A percentile compares a stretch with the other conserved stretches of the same genome.
Evolutionary conservation across 2,113 vertebrate species (phyloP).

Genomic region (Balaeniceps rex): DNA sequence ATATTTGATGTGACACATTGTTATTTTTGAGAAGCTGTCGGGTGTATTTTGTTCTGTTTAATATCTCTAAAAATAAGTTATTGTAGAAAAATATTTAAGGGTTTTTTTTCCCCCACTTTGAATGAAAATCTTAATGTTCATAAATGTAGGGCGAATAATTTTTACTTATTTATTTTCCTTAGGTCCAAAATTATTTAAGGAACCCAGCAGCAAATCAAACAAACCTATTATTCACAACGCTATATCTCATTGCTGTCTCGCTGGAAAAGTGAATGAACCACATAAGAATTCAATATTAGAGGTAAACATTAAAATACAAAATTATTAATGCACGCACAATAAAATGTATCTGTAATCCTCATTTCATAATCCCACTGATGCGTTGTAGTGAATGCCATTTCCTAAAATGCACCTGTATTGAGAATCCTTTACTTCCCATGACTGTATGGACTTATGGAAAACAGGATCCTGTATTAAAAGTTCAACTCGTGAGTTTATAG

Average conservation of each 20-base stretch:
- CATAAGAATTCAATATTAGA: constrained; percentile 91
- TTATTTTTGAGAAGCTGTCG: background rate
- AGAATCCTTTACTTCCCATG: background rate
- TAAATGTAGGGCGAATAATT: background rate
- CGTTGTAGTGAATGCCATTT: background rate
- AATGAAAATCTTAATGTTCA: background rate
- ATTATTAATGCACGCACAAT: background rate
- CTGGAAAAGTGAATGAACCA: constrained; percentile 92
- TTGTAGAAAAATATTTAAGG: background rate
- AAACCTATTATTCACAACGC: constrained; percentile 95
- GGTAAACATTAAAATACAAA: constrained; percentile 64
- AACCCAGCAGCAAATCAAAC: constrained; percentile 96
- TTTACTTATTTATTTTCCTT: background rate
- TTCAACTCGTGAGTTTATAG: background rate
- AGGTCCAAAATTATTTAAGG: constrained; percentile 96
- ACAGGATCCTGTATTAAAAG: fast-evolving
- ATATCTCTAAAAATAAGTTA: background rate
- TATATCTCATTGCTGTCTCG: constrained; percentile 93
- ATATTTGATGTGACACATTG: background rate
- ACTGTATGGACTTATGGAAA: background rate
- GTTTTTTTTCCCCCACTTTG: background rate
- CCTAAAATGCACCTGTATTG: fast-evolving
- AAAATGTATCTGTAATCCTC: background rate
- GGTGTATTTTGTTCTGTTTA: background rate
- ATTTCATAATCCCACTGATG: background rate